Percentiles rank a stretch among this genome's conserved stretches.
Conservation (phyloP, 2,797 vertebrate species). For the Mastacembelus armatus region DNA sequence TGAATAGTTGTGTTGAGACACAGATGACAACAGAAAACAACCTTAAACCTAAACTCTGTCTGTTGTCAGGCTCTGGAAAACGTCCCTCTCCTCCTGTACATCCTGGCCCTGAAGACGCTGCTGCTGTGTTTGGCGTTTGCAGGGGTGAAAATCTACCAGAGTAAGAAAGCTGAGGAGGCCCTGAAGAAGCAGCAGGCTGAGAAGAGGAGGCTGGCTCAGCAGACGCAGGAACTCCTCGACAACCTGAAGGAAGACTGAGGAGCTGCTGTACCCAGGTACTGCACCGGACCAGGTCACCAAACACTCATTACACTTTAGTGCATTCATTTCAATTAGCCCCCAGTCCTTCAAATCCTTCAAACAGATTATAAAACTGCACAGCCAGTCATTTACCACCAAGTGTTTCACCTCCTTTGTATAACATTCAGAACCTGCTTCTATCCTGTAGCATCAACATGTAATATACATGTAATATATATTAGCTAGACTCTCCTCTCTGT, state of each 20-base stretch:
- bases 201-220: constrained; percentile 76
- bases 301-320: no score
- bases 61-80: constrained; percentile 89
- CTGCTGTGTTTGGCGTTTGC: constrained; percentile 93
- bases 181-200: constrained; percentile 80
- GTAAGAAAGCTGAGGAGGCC: constrained; percentile 83
- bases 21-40: background rate
- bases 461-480: no score
- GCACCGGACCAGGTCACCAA: background rate
- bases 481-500: no score
- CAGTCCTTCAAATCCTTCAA: no score
- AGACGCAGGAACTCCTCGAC: constrained; percentile 73
- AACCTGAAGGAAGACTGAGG: constrained; percentile 87
- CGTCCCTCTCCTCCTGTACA: constrained; percentile 92
- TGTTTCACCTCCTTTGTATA: no score
- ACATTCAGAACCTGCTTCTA: no score
- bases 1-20: background rate
- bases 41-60: background rate
- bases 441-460: no score
- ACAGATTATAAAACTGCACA: no score
- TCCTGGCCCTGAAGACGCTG: constrained; percentile 93
- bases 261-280: background rate
- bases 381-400: no score
- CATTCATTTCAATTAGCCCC: no score
- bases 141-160: constrained; percentile 92